These are phyloP conservation scores for Sterrhoptilus dennistouni DNA, from an alignment of 2,113 vertebrate species.

Conservation along the genomic window DNA sequence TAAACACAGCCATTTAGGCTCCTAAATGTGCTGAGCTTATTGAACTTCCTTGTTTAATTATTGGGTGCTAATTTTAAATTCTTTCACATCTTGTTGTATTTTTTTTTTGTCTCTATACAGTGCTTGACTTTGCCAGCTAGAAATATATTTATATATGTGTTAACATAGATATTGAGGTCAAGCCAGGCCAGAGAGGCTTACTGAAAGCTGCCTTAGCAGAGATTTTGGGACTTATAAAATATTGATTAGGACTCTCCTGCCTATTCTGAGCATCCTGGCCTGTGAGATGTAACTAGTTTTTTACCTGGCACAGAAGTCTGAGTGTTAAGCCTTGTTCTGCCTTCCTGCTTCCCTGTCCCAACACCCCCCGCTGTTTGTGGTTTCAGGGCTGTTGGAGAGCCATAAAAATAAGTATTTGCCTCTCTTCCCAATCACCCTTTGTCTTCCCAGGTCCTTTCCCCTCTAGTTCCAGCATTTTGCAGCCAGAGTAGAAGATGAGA, in stretches of 20 bases:
- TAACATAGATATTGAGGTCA: not conserved
- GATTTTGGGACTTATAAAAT: not conserved
- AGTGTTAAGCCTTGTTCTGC: not conserved
- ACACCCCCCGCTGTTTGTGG: not conserved
- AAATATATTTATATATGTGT: not conserved
- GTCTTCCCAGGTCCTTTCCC: not conserved
- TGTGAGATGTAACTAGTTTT: not conserved
- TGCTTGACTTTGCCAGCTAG: not conserved
- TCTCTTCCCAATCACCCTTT: not conserved
- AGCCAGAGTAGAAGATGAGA: not conserved
- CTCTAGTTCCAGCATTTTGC: not conserved
- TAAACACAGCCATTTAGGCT: not conserved
- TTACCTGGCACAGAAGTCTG: not conserved
- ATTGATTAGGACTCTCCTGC: not conserved
- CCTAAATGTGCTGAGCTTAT: not conserved
- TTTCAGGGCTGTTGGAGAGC: not conserved
- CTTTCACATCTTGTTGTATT: not conserved
- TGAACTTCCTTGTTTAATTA: not conserved
- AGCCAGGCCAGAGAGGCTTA: not conserved
- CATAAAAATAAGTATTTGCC: not conserved
- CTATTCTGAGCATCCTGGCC: not conserved
- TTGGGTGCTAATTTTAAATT: not conserved
- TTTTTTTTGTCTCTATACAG: not conserved
- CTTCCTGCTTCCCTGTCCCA: not conserved
- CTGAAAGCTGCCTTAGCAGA: not conserved